phyloP scores from a whole-genome alignment of 2,797 vertebrate genomes.

The Lacerta bilineata region DNA sequence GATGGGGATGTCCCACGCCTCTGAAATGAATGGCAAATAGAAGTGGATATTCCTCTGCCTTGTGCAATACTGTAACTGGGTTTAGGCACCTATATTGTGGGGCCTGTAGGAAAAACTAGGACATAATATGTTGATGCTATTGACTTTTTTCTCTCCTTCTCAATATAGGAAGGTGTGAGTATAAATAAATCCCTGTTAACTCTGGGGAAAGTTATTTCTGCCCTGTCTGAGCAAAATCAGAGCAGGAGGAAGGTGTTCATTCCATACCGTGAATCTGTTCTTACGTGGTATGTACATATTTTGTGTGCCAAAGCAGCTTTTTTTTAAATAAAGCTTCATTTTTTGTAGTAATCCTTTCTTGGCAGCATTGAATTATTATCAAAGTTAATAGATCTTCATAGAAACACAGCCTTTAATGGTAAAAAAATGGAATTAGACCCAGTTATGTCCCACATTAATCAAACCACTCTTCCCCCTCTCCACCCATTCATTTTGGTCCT shows the following conservation, averaged over 20 bases:
- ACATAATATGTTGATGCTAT: neutral
- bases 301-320: neutral
- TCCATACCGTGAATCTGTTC: constrained; percentile 95
- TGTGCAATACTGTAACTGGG: neutral
- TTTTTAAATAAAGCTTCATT: neutral
- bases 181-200: constrained; percentile 98
- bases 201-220: constrained; percentile 95
- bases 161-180: constrained; percentile 91
- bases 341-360: neutral
- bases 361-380: neutral
- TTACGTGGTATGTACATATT: constrained; percentile 90
- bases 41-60: neutral
- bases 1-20: neutral
- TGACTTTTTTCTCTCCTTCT: constrained; percentile 50
- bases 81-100: neutral
- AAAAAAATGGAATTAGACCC: neutral
- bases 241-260: constrained; percentile 87
- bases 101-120: neutral
- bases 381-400: neutral
- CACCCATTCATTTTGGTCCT: neutral
- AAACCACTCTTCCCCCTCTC: neutral
- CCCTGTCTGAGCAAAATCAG: constrained; percentile 89
- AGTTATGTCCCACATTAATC: neutral
- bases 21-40: neutral
- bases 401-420: too few relatives aligned